These are phyloP conservation scores for Centropristis striata DNA, from an alignment of 2,113 vertebrate species.

Conservation along the genomic window DNA sequence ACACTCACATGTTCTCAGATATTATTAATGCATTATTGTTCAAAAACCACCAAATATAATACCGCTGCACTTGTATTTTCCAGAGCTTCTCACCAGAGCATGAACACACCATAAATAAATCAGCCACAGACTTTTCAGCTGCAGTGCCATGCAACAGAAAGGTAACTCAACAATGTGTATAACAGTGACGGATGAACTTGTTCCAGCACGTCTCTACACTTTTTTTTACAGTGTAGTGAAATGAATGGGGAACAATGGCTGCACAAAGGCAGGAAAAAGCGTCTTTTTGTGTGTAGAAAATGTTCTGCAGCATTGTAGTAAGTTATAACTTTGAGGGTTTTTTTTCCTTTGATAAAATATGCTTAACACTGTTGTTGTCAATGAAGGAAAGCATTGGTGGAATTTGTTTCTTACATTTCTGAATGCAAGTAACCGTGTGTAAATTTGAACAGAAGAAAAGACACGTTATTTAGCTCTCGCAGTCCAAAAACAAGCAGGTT, in stretches of 20 bases:
- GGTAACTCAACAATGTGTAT: neutral
- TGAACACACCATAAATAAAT: conserved; percentile 1
- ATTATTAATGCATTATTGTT: conserved; percentile 7
- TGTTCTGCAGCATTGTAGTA: neutral
- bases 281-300: neutral
- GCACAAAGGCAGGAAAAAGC: neutral
- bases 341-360: neutral
- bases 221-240: neutral
- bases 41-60: conserved; percentile 49
- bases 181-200: conserved; percentile 17
- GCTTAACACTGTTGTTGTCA: neutral
- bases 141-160: neutral
- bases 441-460: neutral
- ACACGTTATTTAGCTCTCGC: neutral
- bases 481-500: conserved; percentile 4
- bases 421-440: neutral
- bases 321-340: conserved; percentile 4
- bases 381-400: neutral
- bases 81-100: neutral
- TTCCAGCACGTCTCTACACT: neutral
- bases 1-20: conserved; percentile 1
- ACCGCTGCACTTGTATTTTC: conserved; percentile 28
- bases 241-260: neutral
- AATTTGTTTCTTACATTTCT: conserved; percentile 12
- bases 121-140: neutral